These are phyloP conservation scores for Triplophysa tibetana DNA, from an alignment of 2,113 vertebrate genomes.

Conservation along the genomic window DNA sequence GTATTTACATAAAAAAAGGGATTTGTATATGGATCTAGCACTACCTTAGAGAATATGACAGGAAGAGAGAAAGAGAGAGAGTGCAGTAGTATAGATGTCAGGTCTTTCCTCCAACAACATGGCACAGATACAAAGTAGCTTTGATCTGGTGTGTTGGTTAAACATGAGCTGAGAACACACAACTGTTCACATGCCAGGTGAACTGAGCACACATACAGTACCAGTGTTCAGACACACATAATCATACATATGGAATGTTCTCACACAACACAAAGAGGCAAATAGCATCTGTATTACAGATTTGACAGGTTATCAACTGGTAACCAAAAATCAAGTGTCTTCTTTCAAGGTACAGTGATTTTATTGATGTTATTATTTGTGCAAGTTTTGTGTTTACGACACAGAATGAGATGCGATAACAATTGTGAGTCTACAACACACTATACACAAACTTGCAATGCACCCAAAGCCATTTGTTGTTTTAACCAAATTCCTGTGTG, in stretches of 20 bases:
- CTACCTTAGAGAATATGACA: not conserved
- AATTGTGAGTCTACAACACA: too few relatives aligned
- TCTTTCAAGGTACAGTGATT: not conserved
- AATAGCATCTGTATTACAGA: not conserved
- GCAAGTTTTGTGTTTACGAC: too few relatives aligned
- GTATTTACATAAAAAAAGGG: constrained; percentile 11
- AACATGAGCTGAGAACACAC: constrained; percentile 37
- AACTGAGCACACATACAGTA: constrained; percentile 13
- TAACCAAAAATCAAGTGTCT: not conserved
- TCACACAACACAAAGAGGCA: not conserved
- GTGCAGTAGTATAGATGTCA: not conserved
- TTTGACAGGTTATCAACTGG: not conserved
- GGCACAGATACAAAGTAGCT: constrained; percentile 17
- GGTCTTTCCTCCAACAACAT: not conserved
- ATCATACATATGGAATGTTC: too few relatives aligned
- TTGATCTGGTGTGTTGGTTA: constrained; percentile 40
- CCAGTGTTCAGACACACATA: not conserved
- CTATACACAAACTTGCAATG: too few relatives aligned
- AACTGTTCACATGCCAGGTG: constrained; percentile 1
- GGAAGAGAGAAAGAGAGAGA: constrained; percentile 7
- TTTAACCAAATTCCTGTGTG: too few relatives aligned
- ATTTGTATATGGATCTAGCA: constrained; percentile 1
- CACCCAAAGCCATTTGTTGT: too few relatives aligned
- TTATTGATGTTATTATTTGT: too few relatives aligned
- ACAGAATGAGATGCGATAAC: too few relatives aligned